phyloP scores from a whole-genome alignment of 35 echinoderm and acorn worm genomes.

The Hemicentrotus pulcherrimus region DNA sequence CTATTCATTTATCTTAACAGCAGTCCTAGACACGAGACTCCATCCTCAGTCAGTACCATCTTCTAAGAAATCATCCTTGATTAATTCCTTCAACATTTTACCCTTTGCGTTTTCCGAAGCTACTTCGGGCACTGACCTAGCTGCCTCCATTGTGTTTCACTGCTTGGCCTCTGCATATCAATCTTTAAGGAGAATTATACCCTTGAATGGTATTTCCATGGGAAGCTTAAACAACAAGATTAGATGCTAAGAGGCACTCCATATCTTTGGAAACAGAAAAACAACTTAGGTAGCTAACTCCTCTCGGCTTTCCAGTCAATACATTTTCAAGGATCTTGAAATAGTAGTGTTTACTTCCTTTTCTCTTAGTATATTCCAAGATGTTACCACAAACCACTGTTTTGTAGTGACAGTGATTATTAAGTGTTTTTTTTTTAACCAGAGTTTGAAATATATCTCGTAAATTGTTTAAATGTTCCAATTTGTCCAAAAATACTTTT shows the following conservation, averaged over 20 bases:
- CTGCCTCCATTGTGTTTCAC: neutral
- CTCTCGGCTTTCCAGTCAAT: no score
- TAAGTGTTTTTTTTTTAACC: no score
- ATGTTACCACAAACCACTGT: no score
- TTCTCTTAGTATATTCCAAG: no score
- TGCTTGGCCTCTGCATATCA: neutral
- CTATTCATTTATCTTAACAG: neutral
- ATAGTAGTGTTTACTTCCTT: no score
- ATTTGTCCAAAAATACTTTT: no score
- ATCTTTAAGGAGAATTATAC: neutral
- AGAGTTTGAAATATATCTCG: no score
- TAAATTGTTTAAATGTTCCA: no score
- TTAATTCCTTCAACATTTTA: neutral
- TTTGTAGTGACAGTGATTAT: no score
- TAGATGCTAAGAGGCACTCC: neutral
- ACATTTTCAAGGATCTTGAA: no score
- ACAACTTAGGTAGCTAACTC: neutral
- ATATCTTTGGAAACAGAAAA: neutral
- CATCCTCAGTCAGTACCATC: neutral
- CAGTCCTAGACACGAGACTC: neutral
- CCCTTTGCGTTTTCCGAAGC: neutral
- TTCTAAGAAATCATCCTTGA: neutral
- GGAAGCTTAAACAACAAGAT: neutral
- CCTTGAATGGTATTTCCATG: slow-evolving; percentile 6
- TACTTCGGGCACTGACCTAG: neutral